phyloP scores from a whole-genome alignment of 2,113 vertebrate species.

The Corythoichthys intestinalis region DNA sequence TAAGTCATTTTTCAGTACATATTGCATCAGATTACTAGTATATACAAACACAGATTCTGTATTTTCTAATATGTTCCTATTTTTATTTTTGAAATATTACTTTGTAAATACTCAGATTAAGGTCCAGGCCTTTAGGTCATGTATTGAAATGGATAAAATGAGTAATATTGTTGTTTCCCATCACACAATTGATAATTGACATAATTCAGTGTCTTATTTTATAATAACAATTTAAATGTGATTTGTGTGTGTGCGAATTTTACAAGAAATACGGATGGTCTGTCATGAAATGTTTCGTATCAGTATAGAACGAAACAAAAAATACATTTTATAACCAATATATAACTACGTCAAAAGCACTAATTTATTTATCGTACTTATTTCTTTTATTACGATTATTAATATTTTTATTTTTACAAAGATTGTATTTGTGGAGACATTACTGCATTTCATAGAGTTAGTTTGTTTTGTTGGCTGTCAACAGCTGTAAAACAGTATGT shows the following conservation, averaged over 20 bases:
- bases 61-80: slow-evolving; percentile 69
- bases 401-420: slow-evolving; percentile 35
- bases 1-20: slow-evolving; percentile 55
- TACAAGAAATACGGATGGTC: slow-evolving; percentile 15
- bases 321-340: slow-evolving; percentile 36
- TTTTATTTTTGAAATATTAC: slow-evolving; percentile 59
- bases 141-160: slow-evolving; percentile 2
- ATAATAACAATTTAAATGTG: slow-evolving; percentile 22
- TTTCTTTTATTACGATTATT: no score
- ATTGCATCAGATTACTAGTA: slow-evolving; percentile 56
- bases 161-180: slow-evolving; percentile 12
- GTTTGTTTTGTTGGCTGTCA: slow-evolving; percentile 44
- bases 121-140: slow-evolving; percentile 29
- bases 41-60: slow-evolving; percentile 62
- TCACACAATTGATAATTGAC: slow-evolving; percentile 22
- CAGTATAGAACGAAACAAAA: background rate
- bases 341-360: slow-evolving; percentile 34
- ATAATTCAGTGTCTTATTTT: slow-evolving; percentile 22
- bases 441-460: slow-evolving; percentile 52
- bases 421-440: slow-evolving; percentile 33
- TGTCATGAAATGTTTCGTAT: slow-evolving; percentile 19
- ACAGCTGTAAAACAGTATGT: slow-evolving; percentile 56
- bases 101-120: slow-evolving; percentile 44
- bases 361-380: background rate
- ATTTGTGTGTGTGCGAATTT: background rate